Conservation (phyloP, 2,113 vertebrate genomes). For the Chroicocephalus ridibundus region DNA sequence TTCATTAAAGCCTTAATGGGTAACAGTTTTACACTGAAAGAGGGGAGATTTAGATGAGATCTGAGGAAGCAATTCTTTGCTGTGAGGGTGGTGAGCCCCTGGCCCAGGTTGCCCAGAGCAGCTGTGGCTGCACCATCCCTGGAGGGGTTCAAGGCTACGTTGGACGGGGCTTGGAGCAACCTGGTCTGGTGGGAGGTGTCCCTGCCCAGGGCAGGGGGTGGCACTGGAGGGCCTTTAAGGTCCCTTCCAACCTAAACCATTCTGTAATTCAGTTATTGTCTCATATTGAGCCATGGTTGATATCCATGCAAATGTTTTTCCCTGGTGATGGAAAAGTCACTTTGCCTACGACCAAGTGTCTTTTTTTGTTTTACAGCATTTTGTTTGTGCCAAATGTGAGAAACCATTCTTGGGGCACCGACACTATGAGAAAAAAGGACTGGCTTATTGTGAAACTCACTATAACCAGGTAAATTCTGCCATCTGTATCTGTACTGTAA, state of each 20-base stretch:
- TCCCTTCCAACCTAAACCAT: background rate
- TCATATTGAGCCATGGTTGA: background rate
- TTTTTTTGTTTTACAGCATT: slow-evolving; percentile 66
- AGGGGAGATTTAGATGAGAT: background rate
- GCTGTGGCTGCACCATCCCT: background rate
- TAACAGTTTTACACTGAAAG: background rate
- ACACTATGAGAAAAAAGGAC: slow-evolving; percentile 81
- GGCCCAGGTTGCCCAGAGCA: background rate
- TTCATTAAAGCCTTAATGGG: background rate
- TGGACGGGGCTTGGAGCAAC: background rate
- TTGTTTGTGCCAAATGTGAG: slow-evolving; percentile 82
- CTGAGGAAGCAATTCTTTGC: background rate
- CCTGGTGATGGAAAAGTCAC: background rate
- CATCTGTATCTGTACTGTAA: background rate
- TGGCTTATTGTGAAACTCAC: slow-evolving; percentile 82
- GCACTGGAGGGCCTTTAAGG: background rate
- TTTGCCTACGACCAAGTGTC: background rate
- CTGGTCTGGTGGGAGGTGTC: background rate
- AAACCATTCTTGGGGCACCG: slow-evolving; percentile 80
- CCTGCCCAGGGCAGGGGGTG: background rate
- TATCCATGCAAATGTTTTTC: background rate
- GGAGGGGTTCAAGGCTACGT: background rate
- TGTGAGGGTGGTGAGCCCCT: background rate
- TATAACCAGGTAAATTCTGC: slow-evolving; percentile 76
- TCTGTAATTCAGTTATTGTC: background rate